phyloP scores from a whole-genome alignment of 2,888 invertebrate species.

The Poecilobothrus nobilitatus region DNA sequence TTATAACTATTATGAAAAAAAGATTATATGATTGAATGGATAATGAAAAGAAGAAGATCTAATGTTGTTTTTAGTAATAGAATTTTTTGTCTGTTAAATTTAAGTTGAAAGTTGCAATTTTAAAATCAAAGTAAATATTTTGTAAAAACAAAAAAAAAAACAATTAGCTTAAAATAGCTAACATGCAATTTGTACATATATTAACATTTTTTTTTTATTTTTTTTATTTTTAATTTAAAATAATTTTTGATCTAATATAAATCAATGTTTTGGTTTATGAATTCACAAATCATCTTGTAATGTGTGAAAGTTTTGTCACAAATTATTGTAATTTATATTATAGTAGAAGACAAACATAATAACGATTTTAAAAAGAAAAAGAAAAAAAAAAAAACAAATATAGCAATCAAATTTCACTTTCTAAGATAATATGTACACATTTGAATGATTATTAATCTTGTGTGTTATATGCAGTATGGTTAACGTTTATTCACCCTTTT shows the following conservation, averaged over 20 bases:
- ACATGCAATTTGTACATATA: too few species aligned
- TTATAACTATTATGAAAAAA: too few species aligned
- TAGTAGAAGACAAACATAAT: neutral
- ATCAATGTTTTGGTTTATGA: neutral
- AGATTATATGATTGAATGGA: too few species aligned
- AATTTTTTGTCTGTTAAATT: too few species aligned
- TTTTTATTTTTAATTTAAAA: too few species aligned
- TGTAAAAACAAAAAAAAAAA: too few species aligned
- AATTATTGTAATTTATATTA: neutral
- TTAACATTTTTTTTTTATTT: too few species aligned
- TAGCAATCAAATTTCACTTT: neutral
- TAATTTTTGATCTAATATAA: neutral
- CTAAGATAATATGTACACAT: neutral
- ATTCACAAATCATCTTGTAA: neutral
- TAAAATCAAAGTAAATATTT: too few species aligned
- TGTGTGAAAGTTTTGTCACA: constrained; percentile 6
- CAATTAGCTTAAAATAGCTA: too few species aligned
- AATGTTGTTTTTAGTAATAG: too few species aligned
- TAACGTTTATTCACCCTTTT: neutral
- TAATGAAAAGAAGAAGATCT: too few species aligned
- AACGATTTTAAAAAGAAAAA: neutral
- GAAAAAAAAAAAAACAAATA: neutral
- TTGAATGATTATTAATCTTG: neutral
- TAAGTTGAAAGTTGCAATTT: too few species aligned
- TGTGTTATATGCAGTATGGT: neutral